Evolutionary conservation across 2,888 invertebrate genomes (phyloP), one percentile per base, ranked within the genome.

Genomic region (Liodrosophila aerea): DNA sequence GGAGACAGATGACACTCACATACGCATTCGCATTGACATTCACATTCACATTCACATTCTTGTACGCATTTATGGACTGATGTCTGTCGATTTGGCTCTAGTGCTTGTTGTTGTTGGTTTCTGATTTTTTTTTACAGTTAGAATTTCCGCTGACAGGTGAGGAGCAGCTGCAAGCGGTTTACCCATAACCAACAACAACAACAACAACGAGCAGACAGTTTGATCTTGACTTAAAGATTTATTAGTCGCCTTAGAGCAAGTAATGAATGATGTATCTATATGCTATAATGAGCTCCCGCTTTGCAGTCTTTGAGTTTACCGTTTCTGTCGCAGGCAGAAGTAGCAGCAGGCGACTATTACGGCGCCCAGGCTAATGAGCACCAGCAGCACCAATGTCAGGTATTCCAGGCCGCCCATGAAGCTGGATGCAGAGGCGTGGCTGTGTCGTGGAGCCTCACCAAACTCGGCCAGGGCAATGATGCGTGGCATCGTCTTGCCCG

Each of bases 341-440:
- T 96, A 93, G 85, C 95, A 95, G 7, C 96, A 91, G 9, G 96
- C 95, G 0, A 96, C 94, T 7, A 95, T 92, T 51, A 95, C 92
- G 0, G 96, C 95, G 0, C 96, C 96, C 37, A 96, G 90, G 87
- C 96, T 95, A 49, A 97, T 94, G 45, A 96, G 91, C 66, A 95
- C 94, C 2, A 95, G 95, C 4, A 97, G 91, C 0, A 95, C 94
- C 9, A 97, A 93, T 0, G 95, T 94, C 18, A 95, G 93, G 44
- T 96, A 93, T 90, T 97, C 96, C 80, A 95, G 92, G 0, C 95
- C 93, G 16, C 94, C 94, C 76, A 93, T 89, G 29, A 87, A 85
- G 27, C 84, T 65, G n/a, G 85, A 67, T 7, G 75, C 71, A 27
- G 86, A 77, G 47, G 81, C 69, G 37, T 90, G 89, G 74, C 90